These are phyloP conservation scores for Sebastolobus alascanus DNA, from an alignment of 2,797 vertebrate genomes.

Conservation along the genomic window DNA sequence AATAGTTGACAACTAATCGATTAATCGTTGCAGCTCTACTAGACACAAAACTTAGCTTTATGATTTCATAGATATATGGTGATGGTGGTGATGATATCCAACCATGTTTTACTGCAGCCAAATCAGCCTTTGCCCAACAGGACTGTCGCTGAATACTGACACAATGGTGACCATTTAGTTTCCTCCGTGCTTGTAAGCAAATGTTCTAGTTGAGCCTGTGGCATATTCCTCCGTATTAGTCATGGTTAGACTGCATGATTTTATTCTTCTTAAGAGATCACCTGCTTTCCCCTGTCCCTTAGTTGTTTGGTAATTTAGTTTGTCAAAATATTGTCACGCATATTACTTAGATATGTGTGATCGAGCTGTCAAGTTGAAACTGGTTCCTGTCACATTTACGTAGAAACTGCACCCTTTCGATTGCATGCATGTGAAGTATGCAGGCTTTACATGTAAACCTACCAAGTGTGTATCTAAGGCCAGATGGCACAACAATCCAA, in stretches of 20 bases:
- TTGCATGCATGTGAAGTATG: not conserved
- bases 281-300: constrained; percentile 2
- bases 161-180: constrained; percentile 39
- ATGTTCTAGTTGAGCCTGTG: constrained; percentile 14
- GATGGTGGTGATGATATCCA: constrained; percentile 2
- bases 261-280: not conserved
- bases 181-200: not conserved
- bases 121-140: constrained; percentile 13
- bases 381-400: not conserved
- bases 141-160: constrained; percentile 7
- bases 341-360: constrained; percentile 3
- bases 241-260: constrained; percentile 22
- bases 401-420: not conserved
- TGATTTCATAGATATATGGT: not conserved
- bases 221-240: constrained; percentile 20
- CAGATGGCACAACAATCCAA: constrained; percentile 1
- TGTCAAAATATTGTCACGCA: not conserved
- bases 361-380: not conserved
- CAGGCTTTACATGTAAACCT: not conserved
- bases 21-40: not conserved
- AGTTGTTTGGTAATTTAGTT: constrained; percentile 2
- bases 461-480: not conserved
- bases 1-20: not conserved
- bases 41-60: not conserved
- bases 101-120: constrained; percentile 7